phyloP scores from a whole-genome alignment of 2,113 vertebrate species.

The Mirounga angustirostris region DNA sequence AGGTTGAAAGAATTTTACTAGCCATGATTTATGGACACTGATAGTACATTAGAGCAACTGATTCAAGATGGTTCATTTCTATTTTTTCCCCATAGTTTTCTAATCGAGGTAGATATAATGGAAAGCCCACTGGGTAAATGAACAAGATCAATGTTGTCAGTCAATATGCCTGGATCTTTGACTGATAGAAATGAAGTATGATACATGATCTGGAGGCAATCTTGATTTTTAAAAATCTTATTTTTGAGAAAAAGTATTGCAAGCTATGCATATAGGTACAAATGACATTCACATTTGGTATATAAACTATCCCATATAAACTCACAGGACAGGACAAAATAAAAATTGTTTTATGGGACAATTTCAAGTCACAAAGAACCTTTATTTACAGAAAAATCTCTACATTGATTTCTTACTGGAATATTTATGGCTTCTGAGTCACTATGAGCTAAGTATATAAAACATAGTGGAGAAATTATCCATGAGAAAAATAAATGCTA shows the following conservation, averaged over 20 bases:
- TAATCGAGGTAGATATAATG: neutral
- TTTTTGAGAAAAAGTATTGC: neutral
- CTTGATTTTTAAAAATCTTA: neutral
- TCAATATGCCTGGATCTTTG: neutral
- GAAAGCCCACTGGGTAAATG: neutral
- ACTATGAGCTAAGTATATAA: neutral
- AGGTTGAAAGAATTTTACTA: neutral
- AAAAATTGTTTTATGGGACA: neutral
- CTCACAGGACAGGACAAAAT: neutral
- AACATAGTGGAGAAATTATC: neutral
- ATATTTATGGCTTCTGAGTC: neutral
- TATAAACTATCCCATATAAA: neutral
- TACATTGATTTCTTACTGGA: constrained; percentile 5
- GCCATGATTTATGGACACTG: neutral
- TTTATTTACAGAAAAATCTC: neutral
- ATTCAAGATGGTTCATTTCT: neutral
- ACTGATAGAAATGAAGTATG: neutral
- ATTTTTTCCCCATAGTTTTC: neutral
- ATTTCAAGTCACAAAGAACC: neutral
- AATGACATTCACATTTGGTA: neutral
- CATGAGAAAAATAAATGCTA: constrained; percentile 8
- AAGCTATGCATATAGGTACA: neutral
- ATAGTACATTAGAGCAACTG: neutral
- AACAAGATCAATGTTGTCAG: neutral
- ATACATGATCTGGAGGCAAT: neutral